A percentile compares a stretch with the other conserved stretches of the same genome.
phyloP scores from a whole-genome alignment of 2,113 vertebrate species.

The Neomonachus schauinslandi region DNA sequence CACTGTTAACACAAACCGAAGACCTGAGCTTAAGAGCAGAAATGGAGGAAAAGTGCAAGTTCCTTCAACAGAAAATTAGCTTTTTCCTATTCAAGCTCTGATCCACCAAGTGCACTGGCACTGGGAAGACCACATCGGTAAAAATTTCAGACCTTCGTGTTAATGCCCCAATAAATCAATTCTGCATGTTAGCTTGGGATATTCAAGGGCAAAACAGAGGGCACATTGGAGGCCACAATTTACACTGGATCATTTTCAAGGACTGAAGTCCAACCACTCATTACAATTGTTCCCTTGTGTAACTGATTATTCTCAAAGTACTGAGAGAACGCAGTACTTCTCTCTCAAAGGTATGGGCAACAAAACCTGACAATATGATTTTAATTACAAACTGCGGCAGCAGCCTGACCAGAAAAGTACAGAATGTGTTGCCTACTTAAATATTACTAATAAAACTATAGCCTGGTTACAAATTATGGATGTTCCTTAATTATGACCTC shows the following conservation, averaged over 20 bases:
- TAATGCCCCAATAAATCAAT: background rate
- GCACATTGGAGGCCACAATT: constrained; percentile 48
- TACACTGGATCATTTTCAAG: constrained; percentile 60
- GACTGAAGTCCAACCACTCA: background rate
- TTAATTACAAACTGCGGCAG: background rate
- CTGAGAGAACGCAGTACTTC: background rate
- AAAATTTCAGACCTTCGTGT: background rate
- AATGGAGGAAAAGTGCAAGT: background rate
- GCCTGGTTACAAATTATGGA: background rate
- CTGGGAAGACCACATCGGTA: background rate
- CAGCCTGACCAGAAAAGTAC: background rate
- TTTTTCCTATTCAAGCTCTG: background rate
- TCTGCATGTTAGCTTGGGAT: background rate
- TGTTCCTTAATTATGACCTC: constrained; percentile 33
- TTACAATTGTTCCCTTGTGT: constrained; percentile 57
- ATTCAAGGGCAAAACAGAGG: constrained; percentile 71
- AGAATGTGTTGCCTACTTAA: background rate
- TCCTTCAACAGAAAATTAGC: background rate
- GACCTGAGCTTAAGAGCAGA: background rate
- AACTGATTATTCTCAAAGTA: constrained; percentile 39
- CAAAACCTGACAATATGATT: constrained; percentile 20
- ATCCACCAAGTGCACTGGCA: background rate
- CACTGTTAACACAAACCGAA: constrained; percentile 7
- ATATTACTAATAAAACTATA: background rate
- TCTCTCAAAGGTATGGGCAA: background rate